Base-by-base conservation (phyloP, 2,888 invertebrate genomes). In the Mythimna albipuncta region DNA sequence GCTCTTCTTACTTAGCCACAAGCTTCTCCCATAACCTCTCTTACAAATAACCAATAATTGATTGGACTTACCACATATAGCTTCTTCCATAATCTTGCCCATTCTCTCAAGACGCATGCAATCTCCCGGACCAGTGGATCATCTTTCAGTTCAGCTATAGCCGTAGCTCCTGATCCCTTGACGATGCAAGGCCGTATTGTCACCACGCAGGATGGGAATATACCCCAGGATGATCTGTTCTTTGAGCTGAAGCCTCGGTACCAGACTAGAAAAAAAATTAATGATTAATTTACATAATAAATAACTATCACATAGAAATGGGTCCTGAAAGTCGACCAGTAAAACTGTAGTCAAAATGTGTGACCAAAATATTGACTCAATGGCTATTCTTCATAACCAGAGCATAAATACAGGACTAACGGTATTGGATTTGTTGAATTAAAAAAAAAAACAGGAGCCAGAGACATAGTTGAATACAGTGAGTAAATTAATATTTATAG, bases 81-180 rank as follows among this genome's bases (percentile, higher is more conserved):
- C 85, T 97, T 98, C 91, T 99, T 99, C 99, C 99, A 99, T 82
- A 99, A 98, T 83, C 98, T 97, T 21, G 98, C 98, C 99, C 99
- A 99, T 97, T 99, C 99, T 90, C 99, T 96, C 61, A 99, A 96
- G 0, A 99, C 99, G 81, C 98, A 97, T 0, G 99, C 98, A 69
- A 99, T 98, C 95, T 99, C 99, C 67, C 98, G 97, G 1, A 99
- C 98, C n/a, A 99, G 97, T 0, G 98, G 97, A 95, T 99, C 99
- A 88, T 98, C 98, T 85, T 98, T 97, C 19, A 98, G 97, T 75
- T 98, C 98, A 88, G 98, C 98, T 92, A 98, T 98, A 85, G 99
- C 98, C 68, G 98, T 97, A 86, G 97, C 97, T 82, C 98, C 98
- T 0, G 97, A 97, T 80, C 98, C 98, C 84, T 98, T 96, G 85